These are phyloP conservation scores for Pogonomyrmex barbatus DNA, from an alignment of 1,140 invertebrate genomes.

Conservation along the genomic window DNA sequence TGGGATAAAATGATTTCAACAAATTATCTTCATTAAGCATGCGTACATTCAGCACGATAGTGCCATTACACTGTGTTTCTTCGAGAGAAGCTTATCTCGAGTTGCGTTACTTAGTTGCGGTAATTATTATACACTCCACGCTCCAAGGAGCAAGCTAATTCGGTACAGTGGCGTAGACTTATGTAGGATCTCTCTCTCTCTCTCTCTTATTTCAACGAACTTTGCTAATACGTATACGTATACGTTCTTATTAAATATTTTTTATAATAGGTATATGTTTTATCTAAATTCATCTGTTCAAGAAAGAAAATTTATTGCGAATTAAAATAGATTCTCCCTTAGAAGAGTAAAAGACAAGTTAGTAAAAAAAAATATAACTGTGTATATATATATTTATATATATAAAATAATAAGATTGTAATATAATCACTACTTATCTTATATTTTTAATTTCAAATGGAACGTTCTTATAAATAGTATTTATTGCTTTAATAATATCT, in stretches of 20 bases:
- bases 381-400: too few relatives aligned
- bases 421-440: slow-evolving; percentile 29
- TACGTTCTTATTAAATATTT: not conserved
- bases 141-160: slow-evolving; percentile 70
- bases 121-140: slow-evolving; percentile 73
- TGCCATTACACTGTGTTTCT: slow-evolving; percentile 44
- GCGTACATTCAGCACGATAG: slow-evolving; percentile 64
- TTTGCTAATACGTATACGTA: not conserved
- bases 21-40: slow-evolving; percentile 70
- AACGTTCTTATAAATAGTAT: slow-evolving; percentile 19
- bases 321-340: not conserved
- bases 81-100: slow-evolving; percentile 55
- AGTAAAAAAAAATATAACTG: not conserved
- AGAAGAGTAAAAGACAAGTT: not conserved
- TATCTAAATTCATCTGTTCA: slow-evolving; percentile 9
- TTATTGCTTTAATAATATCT: slow-evolving; percentile 1
- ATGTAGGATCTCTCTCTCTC: not conserved
- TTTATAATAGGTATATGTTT: not conserved
- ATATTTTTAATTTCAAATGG: slow-evolving; percentile 41
- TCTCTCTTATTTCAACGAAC: slow-evolving; percentile 23
- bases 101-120: slow-evolving; percentile 65
- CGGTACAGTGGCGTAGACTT: slow-evolving; percentile 36
- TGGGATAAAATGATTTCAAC: slow-evolving; percentile 64
- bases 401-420: not conserved
- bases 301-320: not conserved